phyloP scores from a whole-genome alignment of 1,140 invertebrate species.

The Drosophila rufa region DNA sequence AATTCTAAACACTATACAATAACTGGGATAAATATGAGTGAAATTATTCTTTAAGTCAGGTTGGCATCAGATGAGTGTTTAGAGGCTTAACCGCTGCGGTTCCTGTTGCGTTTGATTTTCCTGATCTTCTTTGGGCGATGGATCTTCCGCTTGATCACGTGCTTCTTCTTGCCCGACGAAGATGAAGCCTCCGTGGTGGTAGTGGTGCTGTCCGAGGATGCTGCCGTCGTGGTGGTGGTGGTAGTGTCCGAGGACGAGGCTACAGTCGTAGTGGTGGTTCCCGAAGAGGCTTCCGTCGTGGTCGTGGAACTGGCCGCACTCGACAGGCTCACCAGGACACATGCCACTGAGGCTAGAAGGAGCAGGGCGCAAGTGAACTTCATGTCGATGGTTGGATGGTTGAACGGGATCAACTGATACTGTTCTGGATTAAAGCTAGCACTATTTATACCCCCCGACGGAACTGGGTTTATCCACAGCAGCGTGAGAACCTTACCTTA shows the following conservation, averaged over 20 bases:
- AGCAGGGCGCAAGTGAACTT: conserved; percentile 1
- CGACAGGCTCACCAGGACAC: conserved; percentile 15
- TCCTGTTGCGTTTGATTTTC: neutral
- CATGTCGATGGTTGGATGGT: conserved; percentile 7
- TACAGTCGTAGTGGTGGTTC: neutral
- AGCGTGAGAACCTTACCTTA: conserved; percentile 12
- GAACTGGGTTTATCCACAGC: neutral
- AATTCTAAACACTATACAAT: neutral
- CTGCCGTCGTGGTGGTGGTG: neutral
- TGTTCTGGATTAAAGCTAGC: neutral
- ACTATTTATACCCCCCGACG: conserved; percentile 23
- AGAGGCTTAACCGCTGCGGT: neutral
- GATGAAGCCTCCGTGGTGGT: conserved; percentile 15
- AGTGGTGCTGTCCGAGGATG: neutral
- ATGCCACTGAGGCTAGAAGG: conserved; percentile 10
- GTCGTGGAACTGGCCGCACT: conserved; percentile 8
- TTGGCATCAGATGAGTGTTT: neutral
- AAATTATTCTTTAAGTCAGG: neutral
- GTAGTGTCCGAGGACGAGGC: conserved; percentile 18
- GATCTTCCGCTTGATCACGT: neutral
- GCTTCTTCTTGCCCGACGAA: conserved; percentile 11
- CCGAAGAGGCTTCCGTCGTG: neutral
- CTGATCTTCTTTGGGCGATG: conserved; percentile 5
- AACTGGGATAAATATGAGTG: neutral
- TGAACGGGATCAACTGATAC: conserved; percentile 39